phyloP scores from a whole-genome alignment of 37 sponge, comb jelly and placozoan genomes.

The Petrosia ficiformis region DNA sequence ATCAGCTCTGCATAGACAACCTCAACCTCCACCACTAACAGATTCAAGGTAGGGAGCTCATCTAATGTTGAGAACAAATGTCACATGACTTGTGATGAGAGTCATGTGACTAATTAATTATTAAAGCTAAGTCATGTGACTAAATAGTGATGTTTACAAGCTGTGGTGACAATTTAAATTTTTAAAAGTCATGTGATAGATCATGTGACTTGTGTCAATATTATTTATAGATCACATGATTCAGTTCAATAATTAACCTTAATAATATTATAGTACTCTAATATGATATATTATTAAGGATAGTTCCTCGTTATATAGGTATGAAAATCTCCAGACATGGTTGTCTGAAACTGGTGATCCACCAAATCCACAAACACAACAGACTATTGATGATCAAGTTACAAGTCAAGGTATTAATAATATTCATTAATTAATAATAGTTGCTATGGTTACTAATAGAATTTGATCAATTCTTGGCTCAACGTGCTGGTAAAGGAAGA shows the following conservation, averaged over 20 bases:
- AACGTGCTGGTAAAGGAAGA: constrained; percentile 58
- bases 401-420: constrained; percentile 63
- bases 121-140: no score
- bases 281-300: no score
- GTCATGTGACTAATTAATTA: no score
- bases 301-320: no score
- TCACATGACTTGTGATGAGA: no score
- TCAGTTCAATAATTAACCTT: no score
- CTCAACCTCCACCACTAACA: not conserved
- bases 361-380: not conserved
- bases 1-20: constrained; percentile 16
- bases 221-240: not conserved
- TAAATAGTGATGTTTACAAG: not conserved
- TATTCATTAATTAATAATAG: not conserved
- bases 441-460: constrained; percentile 23
- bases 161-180: not conserved
- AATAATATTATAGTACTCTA: no score
- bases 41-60: not conserved
- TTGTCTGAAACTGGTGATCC: constrained; percentile 17
- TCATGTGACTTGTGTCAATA: not conserved
- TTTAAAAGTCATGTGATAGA: not conserved
- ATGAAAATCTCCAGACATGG: constrained; percentile 53
- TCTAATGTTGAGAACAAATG: no score
- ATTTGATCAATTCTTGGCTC: constrained; percentile 83
- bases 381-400: constrained; percentile 37